Evolutionary conservation across 2,888 invertebrate species (phyloP).

Genomic region (Tineola bisselliella): DNA sequence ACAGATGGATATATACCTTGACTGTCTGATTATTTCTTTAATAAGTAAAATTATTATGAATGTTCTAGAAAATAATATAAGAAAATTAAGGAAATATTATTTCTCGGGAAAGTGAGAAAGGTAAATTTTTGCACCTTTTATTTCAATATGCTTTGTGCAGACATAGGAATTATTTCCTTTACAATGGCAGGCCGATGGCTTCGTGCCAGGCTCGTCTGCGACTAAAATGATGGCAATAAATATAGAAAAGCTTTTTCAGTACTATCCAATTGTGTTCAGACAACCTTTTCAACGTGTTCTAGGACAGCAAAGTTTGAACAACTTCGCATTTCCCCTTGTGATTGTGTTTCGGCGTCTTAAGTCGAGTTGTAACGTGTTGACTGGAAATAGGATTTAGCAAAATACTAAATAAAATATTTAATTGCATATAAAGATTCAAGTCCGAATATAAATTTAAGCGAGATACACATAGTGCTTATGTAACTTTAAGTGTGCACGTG

Average conservation of each 20-base stretch:
- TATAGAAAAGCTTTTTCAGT: conserved; percentile 37
- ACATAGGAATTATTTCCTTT: conserved; percentile 38
- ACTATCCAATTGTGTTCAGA: conserved; percentile 34
- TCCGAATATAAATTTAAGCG: conserved; percentile 2
- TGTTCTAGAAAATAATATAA: not conserved
- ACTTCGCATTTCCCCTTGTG: conserved; percentile 11
- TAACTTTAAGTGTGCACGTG: not conserved
- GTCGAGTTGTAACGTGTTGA: not conserved
- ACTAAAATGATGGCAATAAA: conserved; percentile 55
- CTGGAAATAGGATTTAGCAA: not conserved
- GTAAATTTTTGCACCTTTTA: conserved; percentile 20
- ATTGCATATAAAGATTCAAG: not conserved
- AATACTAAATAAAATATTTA: not conserved
- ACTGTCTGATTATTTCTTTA: too few relatives aligned
- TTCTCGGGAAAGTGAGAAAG: conserved; percentile 8
- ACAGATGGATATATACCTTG: conserved; percentile 17
- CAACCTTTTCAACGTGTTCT: conserved; percentile 27
- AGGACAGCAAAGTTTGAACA: conserved; percentile 15
- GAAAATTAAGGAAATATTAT: not conserved
- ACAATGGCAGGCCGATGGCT: conserved; percentile 40
- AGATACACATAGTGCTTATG: not conserved
- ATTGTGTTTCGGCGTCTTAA: conserved; percentile 13
- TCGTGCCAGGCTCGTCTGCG: conserved; percentile 43
- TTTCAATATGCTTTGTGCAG: conserved; percentile 26
- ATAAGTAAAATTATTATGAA: too few relatives aligned